Evolutionary conservation across 1,140 invertebrate species (phyloP).

Genomic region (Phenacoccus solenopsis): DNA sequence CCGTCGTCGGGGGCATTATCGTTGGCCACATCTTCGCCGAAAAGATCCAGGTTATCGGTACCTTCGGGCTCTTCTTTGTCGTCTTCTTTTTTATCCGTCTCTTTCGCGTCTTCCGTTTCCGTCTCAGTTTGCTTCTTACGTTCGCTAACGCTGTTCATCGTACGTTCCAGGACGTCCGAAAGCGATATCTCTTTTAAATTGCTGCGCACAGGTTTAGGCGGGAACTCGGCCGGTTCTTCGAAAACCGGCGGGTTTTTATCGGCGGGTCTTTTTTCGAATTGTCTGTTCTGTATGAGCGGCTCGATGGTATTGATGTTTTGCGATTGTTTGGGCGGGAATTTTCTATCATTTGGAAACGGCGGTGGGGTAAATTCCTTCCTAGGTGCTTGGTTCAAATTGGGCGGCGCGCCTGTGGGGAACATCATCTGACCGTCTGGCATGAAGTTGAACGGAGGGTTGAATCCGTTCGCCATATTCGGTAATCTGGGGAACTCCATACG

Average conservation of each 20-base stretch:
- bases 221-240: background rate
- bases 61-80: background rate
- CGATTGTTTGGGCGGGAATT: background rate
- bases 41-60: background rate
- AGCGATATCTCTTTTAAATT: background rate
- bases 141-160: background rate
- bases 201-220: background rate
- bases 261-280: background rate
- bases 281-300: background rate
- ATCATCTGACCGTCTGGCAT: background rate
- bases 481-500: background rate
- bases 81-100: background rate
- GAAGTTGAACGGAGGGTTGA: background rate
- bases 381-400: background rate
- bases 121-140: background rate
- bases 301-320: background rate
- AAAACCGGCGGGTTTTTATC: background rate
- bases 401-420: background rate
- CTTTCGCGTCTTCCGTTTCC: background rate
- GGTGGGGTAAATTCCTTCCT: background rate
- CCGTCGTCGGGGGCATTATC: background rate
- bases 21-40: background rate
- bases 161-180: background rate
- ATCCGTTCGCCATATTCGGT: background rate
- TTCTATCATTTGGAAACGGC: background rate